A percentile compares a stretch with the other conserved stretches of the same genome.
Conservation (phyloP, 2,797 vertebrate species). For the Poecilia gillii region DNA sequence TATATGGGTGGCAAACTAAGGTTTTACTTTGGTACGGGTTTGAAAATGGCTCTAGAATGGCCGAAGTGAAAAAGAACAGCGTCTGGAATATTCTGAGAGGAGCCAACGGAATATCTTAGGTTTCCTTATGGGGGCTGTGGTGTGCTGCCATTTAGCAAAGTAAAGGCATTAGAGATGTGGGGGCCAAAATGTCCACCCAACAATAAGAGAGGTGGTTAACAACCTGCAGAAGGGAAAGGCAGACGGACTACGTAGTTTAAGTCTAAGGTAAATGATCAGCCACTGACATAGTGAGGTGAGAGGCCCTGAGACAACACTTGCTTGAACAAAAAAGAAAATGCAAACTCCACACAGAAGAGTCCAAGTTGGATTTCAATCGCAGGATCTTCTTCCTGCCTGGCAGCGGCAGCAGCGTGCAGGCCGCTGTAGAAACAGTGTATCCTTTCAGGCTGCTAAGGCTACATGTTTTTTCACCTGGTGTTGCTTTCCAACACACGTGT, state of each 20-base stretch:
- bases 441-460: slow-evolving; percentile 50
- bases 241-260: slow-evolving; percentile 6
- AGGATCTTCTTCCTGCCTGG: neutral
- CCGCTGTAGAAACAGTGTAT: slow-evolving; percentile 44
- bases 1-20: slow-evolving; percentile 31
- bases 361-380: neutral
- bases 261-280: slow-evolving; percentile 52
- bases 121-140: slow-evolving; percentile 69
- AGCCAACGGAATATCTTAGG: slow-evolving; percentile 49
- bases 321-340: neutral
- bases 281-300: neutral
- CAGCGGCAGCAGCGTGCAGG: neutral
- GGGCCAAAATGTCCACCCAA: slow-evolving; percentile 55
- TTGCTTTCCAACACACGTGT: slow-evolving; percentile 71
- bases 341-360: neutral
- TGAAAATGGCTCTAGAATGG: slow-evolving; percentile 33
- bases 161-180: slow-evolving; percentile 64
- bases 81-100: slow-evolving; percentile 51
- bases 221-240: slow-evolving; percentile 24
- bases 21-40: slow-evolving; percentile 49
- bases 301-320: neutral
- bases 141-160: slow-evolving; percentile 73
- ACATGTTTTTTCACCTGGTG: slow-evolving; percentile 37
- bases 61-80: neutral
- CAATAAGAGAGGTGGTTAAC: slow-evolving; percentile 42